Evolutionary conservation across 2,888 invertebrate genomes (phyloP), one percentile per base, ranked within the genome.

Genomic region (Thecophora atra): DNA sequence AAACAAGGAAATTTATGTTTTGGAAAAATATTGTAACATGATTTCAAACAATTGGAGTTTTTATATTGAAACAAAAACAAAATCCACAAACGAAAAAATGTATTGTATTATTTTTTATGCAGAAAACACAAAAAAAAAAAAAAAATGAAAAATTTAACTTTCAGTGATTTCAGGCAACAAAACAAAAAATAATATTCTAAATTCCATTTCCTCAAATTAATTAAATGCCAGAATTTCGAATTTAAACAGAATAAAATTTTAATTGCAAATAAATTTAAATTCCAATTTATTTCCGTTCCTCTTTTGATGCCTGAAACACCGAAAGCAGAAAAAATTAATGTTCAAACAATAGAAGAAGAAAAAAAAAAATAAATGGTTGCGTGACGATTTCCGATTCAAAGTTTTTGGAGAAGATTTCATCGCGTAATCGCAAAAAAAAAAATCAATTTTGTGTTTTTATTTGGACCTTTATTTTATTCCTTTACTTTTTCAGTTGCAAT

Each of bases 391-490:
- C 74, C 72, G 58, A 58, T 30, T 80, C 62, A 78, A 79, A 51
- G 64, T 68, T 11, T 5, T 79, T 80, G 79, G 76, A 67, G 74
- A 81, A 81, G 78, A 52, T 52, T 64, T 79, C 78, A 52, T 81
- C 80, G 80, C 81, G 79, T 81, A 77, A 80, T 81, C 76, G 63
- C 67, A 28, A 79, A 77, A 78, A 79, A 78, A 76, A 37, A 6
- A 77, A 72, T 72, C n/a, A 42, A 3, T 68, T 71, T 77, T 79
- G 81, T 79, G 77, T 81, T 81, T 78, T 82, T 76, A 82, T 81
- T 81, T 77, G 37, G 47, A 15, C 13, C 73, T 64, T 72, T 42
- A 60, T 68, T 69, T 66, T 44, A 42, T 19, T 69, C 54, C 21
- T 60, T 13, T 28, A 11, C 24, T 70, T 60, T 37, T 58, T 58